Base-by-base conservation (phyloP, 2,888 invertebrate species). In the Creontiades dilutus region DNA sequence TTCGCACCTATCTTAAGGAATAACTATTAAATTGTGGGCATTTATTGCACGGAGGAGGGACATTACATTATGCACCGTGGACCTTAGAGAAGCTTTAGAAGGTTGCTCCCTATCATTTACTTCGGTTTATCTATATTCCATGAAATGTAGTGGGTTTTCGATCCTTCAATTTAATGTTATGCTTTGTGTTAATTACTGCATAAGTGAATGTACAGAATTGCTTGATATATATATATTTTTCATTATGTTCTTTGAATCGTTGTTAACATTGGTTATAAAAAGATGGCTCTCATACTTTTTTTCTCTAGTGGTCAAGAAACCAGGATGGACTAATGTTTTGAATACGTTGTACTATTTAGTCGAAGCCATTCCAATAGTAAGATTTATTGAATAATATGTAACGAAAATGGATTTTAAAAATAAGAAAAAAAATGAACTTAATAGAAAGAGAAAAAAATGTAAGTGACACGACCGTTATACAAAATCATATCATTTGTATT, bases 401-500 rank as follows among this genome's bases (percentile, higher is more conserved):
- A 61, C 46, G 68, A 46, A 46, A 27, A 37, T 28, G 14, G 7
- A 37, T 37, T 76, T 19, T 19, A 88, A 80, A 52, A 86, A n/a
- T n/a, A 86, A 86, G 12, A 46, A 68, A n/a, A 37, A 86, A 48
- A 81, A 81, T 46, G 27, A 28, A 37, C 37, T 37, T 46, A 81
- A 52, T 52, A 84, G 52, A 82, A 52, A 82, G 52, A 23, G 82
- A 57, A 55, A 52, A n/a, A 57, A 78, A 48, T 75, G 88, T 88
- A 76, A 76, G 55, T 47, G 86, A 86, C 86, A 86, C 86, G 46
- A 47, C 85, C 85, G 19, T 78, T 78, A 78, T 88, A 28, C 88
- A 78, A 61, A 86, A 76, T 78, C 88, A 88, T 88, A 88, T 88
- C 88, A 88, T 78, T 52, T 88, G 88, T 88, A 88, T 88, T 88